Base-by-base conservation (phyloP, 2,888 invertebrate species). In the Fabriciana adippe region DNA sequence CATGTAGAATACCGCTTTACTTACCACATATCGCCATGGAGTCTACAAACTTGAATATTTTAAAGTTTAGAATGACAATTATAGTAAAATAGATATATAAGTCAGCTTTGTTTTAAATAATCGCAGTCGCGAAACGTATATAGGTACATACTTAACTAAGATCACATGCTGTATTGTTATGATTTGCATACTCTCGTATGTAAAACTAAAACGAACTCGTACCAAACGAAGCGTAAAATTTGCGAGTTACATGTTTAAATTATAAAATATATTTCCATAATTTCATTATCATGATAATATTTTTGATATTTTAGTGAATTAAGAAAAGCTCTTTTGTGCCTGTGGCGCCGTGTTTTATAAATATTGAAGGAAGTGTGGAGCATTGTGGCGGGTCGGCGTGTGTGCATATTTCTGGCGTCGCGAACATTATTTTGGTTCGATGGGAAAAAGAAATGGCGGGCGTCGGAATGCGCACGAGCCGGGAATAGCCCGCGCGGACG, bases 401-500 rank as follows among this genome's bases (percentile, higher is more conserved):
- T 78, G 80, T 76, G 86, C 80, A 82, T 88, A 88, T 87, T 89
- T 88, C 78, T 81, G 84, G 85, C 82, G 75, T 81, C 83, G 76
- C 74, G 77, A 79, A 80, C 81, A 86, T 87, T 88, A 90, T 90
- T 90, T 89, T 84, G 75, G 87, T 87, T 79, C 78, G 76, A 79
- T 82, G 83, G 78, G 71, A 81, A 82, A 84, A 85, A 85, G 87
- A 89, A 88, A 84, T 84, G 77, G 85, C 84, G 81, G 80, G 82
- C 82, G 79, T 79, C 76, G 88, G 89, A 85, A 89, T 88, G 88
- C 79, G 85, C 79, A 80, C 78, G 82, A 76, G 85, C 85, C 81
- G 80, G 79, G 85, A 89, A 91, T 90, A 91, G 87, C 81, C 56
- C 78, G 76, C 83, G 83, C 80, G 82, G 82, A 81, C 87, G 88